These are phyloP conservation scores for Scrobipalpa atriplicella DNA, from an alignment of 2,888 invertebrate species.

Conservation along the genomic window DNA sequence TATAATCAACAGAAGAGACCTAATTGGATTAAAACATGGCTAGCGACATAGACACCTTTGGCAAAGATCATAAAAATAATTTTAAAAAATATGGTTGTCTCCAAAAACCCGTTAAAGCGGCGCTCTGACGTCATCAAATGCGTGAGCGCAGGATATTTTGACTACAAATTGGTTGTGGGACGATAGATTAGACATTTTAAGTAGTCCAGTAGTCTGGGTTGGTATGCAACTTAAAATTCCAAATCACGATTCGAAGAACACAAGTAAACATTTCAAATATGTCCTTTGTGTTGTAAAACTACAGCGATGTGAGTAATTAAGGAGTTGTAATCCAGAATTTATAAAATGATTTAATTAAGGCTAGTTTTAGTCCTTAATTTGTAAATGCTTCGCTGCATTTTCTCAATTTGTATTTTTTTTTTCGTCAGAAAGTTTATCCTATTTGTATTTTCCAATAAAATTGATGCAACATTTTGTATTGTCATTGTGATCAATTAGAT, in stretches of 20 bases:
- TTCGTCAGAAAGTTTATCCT: too few relatives aligned
- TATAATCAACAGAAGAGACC: neutral
- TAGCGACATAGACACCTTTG: conserved; percentile 2
- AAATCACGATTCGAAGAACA: neutral
- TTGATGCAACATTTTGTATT: too few relatives aligned
- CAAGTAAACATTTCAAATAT: neutral
- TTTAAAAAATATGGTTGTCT: conserved; percentile 33
- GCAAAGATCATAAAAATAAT: conserved; percentile 27
- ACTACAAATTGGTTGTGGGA: conserved; percentile 25
- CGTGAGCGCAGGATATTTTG: conserved; percentile 39
- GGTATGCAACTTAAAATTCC: conserved; percentile 12
- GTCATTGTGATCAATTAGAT: too few relatives aligned
- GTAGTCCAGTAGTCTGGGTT: conserved; percentile 4
- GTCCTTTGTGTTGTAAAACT: neutral
- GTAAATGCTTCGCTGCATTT: too few relatives aligned
- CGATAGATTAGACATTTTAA: conserved; percentile 12
- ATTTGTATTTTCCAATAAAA: too few relatives aligned
- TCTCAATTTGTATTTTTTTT: too few relatives aligned
- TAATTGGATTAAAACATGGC: conserved; percentile 5
- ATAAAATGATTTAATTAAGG: too few relatives aligned
- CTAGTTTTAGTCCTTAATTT: too few relatives aligned
- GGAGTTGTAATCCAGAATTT: too few relatives aligned
- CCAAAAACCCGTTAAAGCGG: conserved; percentile 37
- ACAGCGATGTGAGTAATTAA: neutral
- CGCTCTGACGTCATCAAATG: conserved; percentile 26